Base-by-base conservation (phyloP, 2,888 invertebrate species). In the Stratiomys singularior region DNA sequence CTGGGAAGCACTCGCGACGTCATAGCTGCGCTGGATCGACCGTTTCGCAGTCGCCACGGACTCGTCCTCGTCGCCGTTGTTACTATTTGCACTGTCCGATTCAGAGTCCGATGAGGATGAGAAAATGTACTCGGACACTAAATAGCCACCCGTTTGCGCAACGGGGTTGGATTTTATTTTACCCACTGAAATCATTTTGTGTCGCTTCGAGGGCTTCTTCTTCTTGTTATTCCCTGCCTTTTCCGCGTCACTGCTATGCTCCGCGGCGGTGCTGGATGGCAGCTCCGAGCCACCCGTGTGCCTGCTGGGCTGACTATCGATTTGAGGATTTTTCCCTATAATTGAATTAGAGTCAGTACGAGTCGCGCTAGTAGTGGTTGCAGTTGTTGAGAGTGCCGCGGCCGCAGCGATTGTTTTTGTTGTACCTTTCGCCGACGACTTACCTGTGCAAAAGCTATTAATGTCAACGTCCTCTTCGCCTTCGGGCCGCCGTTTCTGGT, bases 111-210 rank as follows among this genome's bases (percentile, higher is more conserved):
- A 88, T 15, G 81, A 81, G 0, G 90, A 90, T 21, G 90, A 89
- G 46, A 89, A 90, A 64, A 90, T 89, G 84, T 89, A 90, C 83
- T 92, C 89, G 56, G 88, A 87, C 77, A 86, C 85, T 74, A 89
- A 82, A 82, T 89, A 88, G 9, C 89, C 89, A 60, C 80, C 81
- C 64, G 66, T 79, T 28, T 76, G 76, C 76, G 69, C 30, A 74
- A 78, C 71, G 13, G 56, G 28, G 58, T 77, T 60, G 21, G 76
- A 74, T 66, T 80, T 81, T 28, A 79, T 79, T 80, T 81, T 81
- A 21, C 82, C 82, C 76, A 82, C 80, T 78, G 82, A 82, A 79
- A 82, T 82, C 82, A 83, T 83, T 72, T 82, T 79, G 76, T 30
- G 67, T 69, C 69, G 23, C 66, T 79, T 80, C 18, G 66, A 46